phyloP scores from a whole-genome alignment of 2,113 vertebrate genomes.

The human region GRCh38 chr9:74199501-74200000 shows the following conservation, averaged over 20 bases:
- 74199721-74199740: neutral
- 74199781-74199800: neutral
- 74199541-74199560: neutral
- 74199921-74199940: constrained; percentile 42
- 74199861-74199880: neutral
- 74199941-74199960: constrained; percentile 32
- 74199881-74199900: constrained; percentile 6
- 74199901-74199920: constrained; percentile 11
- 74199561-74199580: neutral
- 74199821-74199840: constrained; percentile 4
- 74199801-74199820: constrained; percentile 27
- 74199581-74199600: neutral
- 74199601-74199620: neutral
- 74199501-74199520: neutral
- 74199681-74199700: neutral
- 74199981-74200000: neutral
- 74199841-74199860: neutral
- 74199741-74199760: constrained; percentile 38
- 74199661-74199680: constrained; percentile 27
- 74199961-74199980: neutral
- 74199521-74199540: constrained; percentile 26
- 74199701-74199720: neutral
- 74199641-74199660: constrained; percentile 58
- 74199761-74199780: neutral
- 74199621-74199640: neutral